Evolutionary conservation across 2,797 vertebrate genomes (phyloP), one percentile per base, ranked within the genome.

Genomic region (Myripristis jacobus): DNA sequence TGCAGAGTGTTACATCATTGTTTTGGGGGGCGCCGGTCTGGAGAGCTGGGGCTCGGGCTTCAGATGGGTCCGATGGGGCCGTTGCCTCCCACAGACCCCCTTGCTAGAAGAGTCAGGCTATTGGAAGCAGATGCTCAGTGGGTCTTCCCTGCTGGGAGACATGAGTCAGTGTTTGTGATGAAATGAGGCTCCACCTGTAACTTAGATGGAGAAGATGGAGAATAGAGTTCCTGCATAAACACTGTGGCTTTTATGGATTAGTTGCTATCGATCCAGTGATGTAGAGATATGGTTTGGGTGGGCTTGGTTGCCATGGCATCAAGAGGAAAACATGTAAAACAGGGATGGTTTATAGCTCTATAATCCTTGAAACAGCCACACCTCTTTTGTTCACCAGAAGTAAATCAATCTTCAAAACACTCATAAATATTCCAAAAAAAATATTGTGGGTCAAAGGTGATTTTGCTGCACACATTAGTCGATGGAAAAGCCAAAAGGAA

Each of bases 121-220:
- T 88, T 91, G 70, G 79, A 90, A 88, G 79, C 86, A 90, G 85
- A 89, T 91, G 86, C 66, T 79, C 9, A 6, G 47, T 62, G 71
- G 61, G 57, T 57, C 61, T 75, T 56, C 66, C 67, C 63, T 72
- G 34, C 31, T 65, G 67, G 57, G 75, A 73, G 51, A 66, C 65
- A 2, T 27, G 56, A 56, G 38, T 77, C 53, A 3, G 70, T 44
- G 64, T 66, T 52, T 73, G 48, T 70, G 61, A 56, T 77, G 60
- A 75, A 65, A 77, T 3, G 2, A 52, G 41, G 34, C 47, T 59
- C 75, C 82, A 87, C 84, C 84, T 87, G 82, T 66, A 51, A 62
- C 25, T 13, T 9, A 18, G 55, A 55, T 43, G 58, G 24, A 25
- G 55, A 10, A 15, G 55, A 55, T 43, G 58, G 24, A 25, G 55